Conservation (phyloP, 37 sponge, comb jelly and placozoan species). For the Petrosia ficiformis region DNA sequence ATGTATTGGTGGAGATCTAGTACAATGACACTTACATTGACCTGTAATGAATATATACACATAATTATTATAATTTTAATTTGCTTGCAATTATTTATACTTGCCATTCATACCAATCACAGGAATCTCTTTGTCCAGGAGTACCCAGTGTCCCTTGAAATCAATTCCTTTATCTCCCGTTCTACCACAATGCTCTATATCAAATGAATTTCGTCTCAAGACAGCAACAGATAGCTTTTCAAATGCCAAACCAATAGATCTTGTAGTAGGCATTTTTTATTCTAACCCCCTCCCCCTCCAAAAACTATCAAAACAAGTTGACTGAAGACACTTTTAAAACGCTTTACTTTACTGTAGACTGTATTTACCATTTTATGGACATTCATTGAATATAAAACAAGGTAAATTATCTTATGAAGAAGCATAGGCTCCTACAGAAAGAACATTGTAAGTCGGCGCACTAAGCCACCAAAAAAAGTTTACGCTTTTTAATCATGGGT, state of each 20-base stretch:
- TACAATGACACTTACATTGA: background rate
- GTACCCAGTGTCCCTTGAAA: constrained; percentile 69
- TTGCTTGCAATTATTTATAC: background rate
- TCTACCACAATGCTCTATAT: constrained; percentile 59
- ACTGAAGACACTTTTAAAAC: too few species aligned
- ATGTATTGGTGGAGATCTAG: background rate
- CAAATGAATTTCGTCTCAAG: constrained; percentile 36
- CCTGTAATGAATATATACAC: background rate
- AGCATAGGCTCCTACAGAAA: too few species aligned
- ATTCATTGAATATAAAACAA: too few species aligned
- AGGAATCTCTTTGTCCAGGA: constrained; percentile 26
- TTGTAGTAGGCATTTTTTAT: too few species aligned
- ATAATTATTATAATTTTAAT: background rate
- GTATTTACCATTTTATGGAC: too few species aligned
- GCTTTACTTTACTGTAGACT: too few species aligned
- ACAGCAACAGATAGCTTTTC: constrained; percentile 41
- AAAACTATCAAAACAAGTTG: too few species aligned
- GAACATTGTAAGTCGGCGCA: too few species aligned
- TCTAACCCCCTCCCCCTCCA: too few species aligned
- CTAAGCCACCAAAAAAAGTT: too few species aligned
- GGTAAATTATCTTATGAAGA: too few species aligned
- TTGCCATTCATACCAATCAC: constrained; percentile 39
- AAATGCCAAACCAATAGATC: constrained; percentile 49
- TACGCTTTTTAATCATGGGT: too few species aligned
- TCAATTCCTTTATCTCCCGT: constrained; percentile 65